These are phyloP conservation scores for Cerastoderma edule DNA, from an alignment of 2,888 invertebrate species.

Conservation along the genomic window DNA sequence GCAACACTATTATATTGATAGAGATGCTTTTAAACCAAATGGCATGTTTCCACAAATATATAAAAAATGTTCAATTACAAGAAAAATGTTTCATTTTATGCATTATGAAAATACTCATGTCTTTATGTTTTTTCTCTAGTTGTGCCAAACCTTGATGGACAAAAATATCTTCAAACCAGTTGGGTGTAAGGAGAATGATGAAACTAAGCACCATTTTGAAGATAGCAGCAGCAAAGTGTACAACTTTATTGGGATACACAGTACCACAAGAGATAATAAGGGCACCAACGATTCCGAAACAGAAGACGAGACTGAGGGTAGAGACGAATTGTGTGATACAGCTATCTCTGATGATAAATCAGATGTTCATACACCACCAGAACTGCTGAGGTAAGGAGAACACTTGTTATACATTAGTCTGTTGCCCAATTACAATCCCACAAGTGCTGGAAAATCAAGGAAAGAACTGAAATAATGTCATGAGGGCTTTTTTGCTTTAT, in stretches of 20 bases:
- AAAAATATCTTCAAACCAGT: constrained; percentile 79
- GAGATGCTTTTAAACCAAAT: too few species aligned
- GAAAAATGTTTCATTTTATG: not conserved
- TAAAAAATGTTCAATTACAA: too few species aligned
- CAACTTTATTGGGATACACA: constrained; percentile 68
- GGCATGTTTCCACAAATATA: too few species aligned
- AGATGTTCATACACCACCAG: constrained; percentile 32
- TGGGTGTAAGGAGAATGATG: constrained; percentile 61
- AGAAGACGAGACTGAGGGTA: constrained; percentile 50
- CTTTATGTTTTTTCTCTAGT: constrained; percentile 59
- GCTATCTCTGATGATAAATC: constrained; percentile 31
- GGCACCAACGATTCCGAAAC: constrained; percentile 43
- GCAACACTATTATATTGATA: too few species aligned
- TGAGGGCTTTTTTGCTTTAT: too few species aligned
- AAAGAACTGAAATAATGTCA: too few species aligned
- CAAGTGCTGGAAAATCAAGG: too few species aligned
- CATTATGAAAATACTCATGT: not conserved
- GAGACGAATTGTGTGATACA: constrained; percentile 51
- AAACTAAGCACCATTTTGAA: constrained; percentile 75
- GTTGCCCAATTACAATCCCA: too few species aligned
- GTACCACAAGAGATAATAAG: constrained; percentile 52
- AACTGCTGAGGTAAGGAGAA: constrained; percentile 42
- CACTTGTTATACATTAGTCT: too few species aligned
- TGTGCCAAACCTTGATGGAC: constrained; percentile 81
- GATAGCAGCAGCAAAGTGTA: constrained; percentile 80